phyloP scores from a whole-genome alignment of 2,797 vertebrate species.

The Anguilla anguilla region DNA sequence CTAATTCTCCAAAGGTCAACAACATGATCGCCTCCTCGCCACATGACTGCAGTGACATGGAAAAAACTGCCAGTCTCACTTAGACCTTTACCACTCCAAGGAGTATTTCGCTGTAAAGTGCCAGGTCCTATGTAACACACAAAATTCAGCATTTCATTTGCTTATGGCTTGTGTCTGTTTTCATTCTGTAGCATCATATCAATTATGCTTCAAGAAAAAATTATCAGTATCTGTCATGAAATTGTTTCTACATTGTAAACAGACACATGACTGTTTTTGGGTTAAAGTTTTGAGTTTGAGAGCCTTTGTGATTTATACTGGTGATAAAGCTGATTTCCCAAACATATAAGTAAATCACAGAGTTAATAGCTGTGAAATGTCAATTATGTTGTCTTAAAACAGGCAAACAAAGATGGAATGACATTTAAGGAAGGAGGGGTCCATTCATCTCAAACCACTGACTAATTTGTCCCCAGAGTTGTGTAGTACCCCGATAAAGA shows the following conservation, averaged over 20 bases:
- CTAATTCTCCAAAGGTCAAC: not conserved
- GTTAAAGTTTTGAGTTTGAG: not conserved
- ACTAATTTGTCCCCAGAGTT: constrained; percentile 19
- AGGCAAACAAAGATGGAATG: not conserved
- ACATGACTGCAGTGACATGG: constrained; percentile 34
- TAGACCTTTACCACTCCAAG: not conserved
- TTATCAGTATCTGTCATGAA: not conserved
- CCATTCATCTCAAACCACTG: constrained; percentile 13
- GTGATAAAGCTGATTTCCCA: not conserved
- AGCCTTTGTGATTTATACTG: not conserved
- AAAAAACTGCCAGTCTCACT: not conserved
- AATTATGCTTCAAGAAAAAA: not conserved
- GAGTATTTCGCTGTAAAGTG: not conserved
- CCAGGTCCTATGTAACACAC: not conserved
- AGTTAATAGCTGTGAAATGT: not conserved
- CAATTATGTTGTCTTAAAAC: not conserved
- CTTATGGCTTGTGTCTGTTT: not conserved
- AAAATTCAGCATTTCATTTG: not conserved
- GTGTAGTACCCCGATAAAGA: constrained; percentile 11
- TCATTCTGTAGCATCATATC: not conserved
- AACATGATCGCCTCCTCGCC: not conserved
- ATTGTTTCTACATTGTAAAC: not conserved
- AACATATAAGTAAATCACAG: not conserved
- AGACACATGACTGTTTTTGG: not conserved
- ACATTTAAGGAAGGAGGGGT: constrained; percentile 12